Evolutionary conservation across 2,113 vertebrate genomes (phyloP).

Genomic region (Rhineura floridana): DNA sequence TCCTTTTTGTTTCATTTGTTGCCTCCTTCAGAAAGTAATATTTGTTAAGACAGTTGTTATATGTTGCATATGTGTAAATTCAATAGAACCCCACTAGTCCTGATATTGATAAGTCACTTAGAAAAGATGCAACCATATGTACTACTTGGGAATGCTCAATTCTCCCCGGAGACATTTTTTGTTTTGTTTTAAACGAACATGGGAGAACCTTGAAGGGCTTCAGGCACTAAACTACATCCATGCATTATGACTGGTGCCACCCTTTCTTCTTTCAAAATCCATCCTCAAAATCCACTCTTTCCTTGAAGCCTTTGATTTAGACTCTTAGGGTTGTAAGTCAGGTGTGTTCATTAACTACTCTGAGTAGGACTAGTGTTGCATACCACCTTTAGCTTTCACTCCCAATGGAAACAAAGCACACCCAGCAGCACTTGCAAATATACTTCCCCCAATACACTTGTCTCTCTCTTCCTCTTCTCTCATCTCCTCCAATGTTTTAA

Average conservation of each 20-base stretch:
- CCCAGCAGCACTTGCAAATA: too few relatives aligned
- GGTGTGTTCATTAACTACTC: too few relatives aligned
- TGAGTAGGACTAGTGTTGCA: too few relatives aligned
- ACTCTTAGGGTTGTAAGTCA: too few relatives aligned
- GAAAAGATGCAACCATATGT: not conserved
- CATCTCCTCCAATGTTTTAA: too few relatives aligned
- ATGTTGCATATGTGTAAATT: not conserved
- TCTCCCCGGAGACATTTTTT: too few relatives aligned
- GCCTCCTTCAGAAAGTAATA: not conserved
- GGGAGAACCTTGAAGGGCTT: not conserved
- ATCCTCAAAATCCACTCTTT: not conserved
- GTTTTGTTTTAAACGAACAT: not conserved
- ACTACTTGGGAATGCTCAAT: not conserved
- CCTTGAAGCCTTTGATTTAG: too few relatives aligned
- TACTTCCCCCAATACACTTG: too few relatives aligned
- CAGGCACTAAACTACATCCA: not conserved
- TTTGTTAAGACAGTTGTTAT: not conserved
- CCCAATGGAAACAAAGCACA: too few relatives aligned
- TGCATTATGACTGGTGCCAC: not conserved
- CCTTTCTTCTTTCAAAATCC: not conserved
- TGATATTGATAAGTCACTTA: not conserved
- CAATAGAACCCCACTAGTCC: not conserved
- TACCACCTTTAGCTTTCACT: too few relatives aligned
- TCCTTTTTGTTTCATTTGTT: not conserved
- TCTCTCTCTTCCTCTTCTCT: too few relatives aligned